Evolutionary conservation across 2,797 vertebrate species (phyloP), one percentile per base, ranked within the genome.

Genomic region (Champsocephalus gunnari): DNA sequence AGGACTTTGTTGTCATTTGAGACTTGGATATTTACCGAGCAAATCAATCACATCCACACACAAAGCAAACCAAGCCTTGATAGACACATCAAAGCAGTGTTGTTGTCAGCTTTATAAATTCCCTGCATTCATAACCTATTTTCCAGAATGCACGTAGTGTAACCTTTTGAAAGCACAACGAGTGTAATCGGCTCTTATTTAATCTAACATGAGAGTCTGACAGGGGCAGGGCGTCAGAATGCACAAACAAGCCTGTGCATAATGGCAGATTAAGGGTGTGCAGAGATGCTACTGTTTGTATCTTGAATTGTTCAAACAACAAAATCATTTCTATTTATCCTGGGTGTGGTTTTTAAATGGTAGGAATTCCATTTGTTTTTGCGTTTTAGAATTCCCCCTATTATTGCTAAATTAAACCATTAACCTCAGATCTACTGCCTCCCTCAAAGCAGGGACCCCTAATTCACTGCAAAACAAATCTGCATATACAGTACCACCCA

Each of bases 141-240:
- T 92, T 90, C 67, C 75, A 71, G 79, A 90, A 92, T 81, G 84
- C 81, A 81, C 62, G 63, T 80, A 80, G 73, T 85, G 89, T 88
- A 85, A 89, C 83, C 87, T 87, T 91, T 89, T 88, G 84, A 88
- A 92, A 84, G 82, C 69, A 85, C 81, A 84, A 90, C 87, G 83
- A 77, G 80, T 77, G 87, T 90, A 92, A 94, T 93, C 84, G 83
- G 83, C 86, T 93, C 82, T 85, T 89, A 87, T 92, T 92, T 92
- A 85, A 86, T 90, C 88, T 90, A 90, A 92, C 87, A 91, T 66
- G 79, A 88, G 83, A 71, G 77, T 77, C 72, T 92, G 91, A 92
- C 88, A 88, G 87, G 74, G 91, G 91, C 88, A 88, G 87, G 74
- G 88, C 66, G 54, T 89, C 82, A 75, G 83, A 90, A 87, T 79